These are phyloP conservation scores for Macropodus opercularis DNA, from an alignment of 2,797 vertebrate species.

Conservation along the genomic window DNA sequence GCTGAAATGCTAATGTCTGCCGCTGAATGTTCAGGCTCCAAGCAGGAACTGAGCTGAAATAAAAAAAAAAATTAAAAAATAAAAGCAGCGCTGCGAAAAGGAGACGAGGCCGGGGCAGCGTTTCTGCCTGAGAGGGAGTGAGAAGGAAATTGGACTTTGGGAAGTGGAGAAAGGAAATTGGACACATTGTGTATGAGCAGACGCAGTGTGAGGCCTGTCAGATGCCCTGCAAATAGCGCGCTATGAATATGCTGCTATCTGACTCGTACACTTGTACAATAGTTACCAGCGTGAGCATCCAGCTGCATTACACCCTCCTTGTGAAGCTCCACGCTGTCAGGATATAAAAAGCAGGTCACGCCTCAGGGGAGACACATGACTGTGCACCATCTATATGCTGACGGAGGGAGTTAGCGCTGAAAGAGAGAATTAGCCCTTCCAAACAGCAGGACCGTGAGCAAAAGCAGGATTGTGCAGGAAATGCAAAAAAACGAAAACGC, in stretches of 20 bases:
- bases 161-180: slow-evolving; percentile 46
- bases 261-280: slow-evolving; percentile 18
- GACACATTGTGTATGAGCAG: slow-evolving; percentile 42
- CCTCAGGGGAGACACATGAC: slow-evolving; percentile 45
- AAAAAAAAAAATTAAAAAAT: too few species aligned
- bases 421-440: neutral
- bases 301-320: slow-evolving; percentile 34
- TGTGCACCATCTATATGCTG: slow-evolving; percentile 21
- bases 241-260: slow-evolving; percentile 43
- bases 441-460: neutral
- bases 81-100: slow-evolving; percentile 20
- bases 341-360: slow-evolving; percentile 49
- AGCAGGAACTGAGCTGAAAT: slow-evolving; percentile 36
- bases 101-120: slow-evolving; percentile 15
- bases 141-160: slow-evolving; percentile 47
- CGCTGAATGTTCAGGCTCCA: slow-evolving; percentile 12
- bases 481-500: too few species aligned
- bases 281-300: slow-evolving; percentile 33
- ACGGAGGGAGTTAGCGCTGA: slow-evolving; percentile 12
- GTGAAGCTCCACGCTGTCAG: slow-evolving; percentile 23
- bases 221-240: slow-evolving; percentile 28
- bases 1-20: slow-evolving; percentile 35
- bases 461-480: neutral
- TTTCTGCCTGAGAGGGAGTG: slow-evolving; percentile 17
- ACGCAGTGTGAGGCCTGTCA: slow-evolving; percentile 15